Base-by-base conservation (phyloP, 2,888 invertebrate species). In the Tillus elongatus region DNA sequence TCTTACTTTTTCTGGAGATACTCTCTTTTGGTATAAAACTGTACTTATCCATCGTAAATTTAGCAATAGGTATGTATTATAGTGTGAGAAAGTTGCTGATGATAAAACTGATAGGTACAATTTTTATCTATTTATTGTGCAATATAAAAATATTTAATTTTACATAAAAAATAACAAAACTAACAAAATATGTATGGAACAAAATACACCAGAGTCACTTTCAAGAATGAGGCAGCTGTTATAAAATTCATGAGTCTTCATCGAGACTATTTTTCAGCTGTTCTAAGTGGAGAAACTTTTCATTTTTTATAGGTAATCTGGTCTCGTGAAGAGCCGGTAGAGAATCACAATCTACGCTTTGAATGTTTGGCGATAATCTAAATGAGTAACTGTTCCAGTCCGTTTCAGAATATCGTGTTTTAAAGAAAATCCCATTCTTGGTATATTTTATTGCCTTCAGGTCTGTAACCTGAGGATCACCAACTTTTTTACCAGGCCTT, bases 391-490 rank as follows among this genome's bases (percentile, higher is more conserved):
- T n/a, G n/a, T n/a, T n/a, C n/a, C n/a, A n/a, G n/a, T n/a, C 6
- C 15, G 8, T 13, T 15, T 44, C 42, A n/a, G 28, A 11, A 30
- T 33, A 39, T 11, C 36, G 14, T 8, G 42, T 8, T 40, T 42
- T 45, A 30, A 40, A 45, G 14, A 13, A 16, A 15, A 41, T 33
- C 13, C 38, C 38, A 10, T 9, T 29, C 16, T 35, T 12, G 9
- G 8, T 26, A 29, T 44, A 44, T 30, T 37, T 30, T 1, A 44
- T n/a, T 13, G 31, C 28, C 26, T 30, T 24, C 3, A 44, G 15
- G 28, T 45, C 41, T 4, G 36, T 44, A 1, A 42, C 45, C 10
- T 15, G 16, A 9, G 43, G 37, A 35, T 46, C 46, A 4, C 43
- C 44, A 12, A 3, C 15, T 28, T 32, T 36, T 15, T 30, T 4